Percentiles rank a stretch among this genome's conserved stretches.
Conservation (phyloP, 2,113 vertebrate genomes). For the Syrmaticus mikado region DNA sequence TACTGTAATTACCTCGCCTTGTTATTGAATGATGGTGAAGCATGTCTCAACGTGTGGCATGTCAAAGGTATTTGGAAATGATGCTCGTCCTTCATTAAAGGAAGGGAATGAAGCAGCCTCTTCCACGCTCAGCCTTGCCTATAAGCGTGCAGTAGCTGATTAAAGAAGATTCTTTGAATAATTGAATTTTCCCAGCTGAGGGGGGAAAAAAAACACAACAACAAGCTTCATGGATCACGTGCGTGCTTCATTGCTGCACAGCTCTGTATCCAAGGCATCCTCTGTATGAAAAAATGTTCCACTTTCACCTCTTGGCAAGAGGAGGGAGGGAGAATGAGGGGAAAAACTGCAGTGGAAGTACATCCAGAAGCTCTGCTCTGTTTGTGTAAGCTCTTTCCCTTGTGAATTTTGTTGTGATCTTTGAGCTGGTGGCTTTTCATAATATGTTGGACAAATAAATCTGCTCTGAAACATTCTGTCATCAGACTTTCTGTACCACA, state of each 20-base stretch:
- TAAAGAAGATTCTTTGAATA: neutral
- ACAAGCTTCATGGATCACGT: neutral
- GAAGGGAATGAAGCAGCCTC: neutral
- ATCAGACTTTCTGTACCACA: neutral
- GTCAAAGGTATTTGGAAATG: constrained; percentile 21
- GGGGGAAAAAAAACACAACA: neutral
- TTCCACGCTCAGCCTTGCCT: neutral
- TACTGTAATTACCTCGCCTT: neutral
- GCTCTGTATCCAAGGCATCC: neutral
- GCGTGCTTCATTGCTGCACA: neutral
- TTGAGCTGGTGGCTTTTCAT: neutral
- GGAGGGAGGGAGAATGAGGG: neutral
- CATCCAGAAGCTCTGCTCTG: neutral
- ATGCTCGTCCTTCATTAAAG: neutral
- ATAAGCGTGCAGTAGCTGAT: neutral
- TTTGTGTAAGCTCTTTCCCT: neutral
- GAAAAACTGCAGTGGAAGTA: neutral
- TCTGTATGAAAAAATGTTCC: neutral
- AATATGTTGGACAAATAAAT: neutral
- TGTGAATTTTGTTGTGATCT: neutral
- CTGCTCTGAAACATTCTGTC: neutral
- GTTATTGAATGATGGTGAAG: neutral
- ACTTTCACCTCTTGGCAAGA: constrained; percentile 14
- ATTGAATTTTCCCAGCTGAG: neutral
- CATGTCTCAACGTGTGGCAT: neutral